These are phyloP conservation scores for Yoshiicerus persimilis DNA, from an alignment of 1,140 invertebrate species.

Conservation along the genomic window DNA sequence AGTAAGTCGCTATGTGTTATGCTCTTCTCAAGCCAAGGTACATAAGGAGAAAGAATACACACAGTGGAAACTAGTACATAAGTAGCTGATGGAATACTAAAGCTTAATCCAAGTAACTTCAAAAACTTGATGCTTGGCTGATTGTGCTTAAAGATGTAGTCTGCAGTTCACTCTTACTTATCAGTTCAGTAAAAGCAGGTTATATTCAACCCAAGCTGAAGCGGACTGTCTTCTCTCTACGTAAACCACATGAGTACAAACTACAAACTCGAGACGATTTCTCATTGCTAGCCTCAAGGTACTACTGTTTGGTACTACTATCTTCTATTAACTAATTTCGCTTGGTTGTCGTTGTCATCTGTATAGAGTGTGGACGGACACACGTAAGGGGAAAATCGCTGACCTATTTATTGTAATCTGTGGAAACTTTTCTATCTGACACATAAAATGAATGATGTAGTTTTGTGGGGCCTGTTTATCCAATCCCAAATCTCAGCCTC, in stretches of 20 bases:
- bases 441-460: background rate
- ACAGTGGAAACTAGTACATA: background rate
- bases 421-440: background rate
- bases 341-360: background rate
- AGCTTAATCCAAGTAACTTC: background rate
- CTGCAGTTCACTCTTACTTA: background rate
- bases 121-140: conserved; percentile 13
- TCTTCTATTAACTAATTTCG: too few relatives aligned
- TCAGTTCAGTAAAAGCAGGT: background rate
- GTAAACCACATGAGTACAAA: background rate
- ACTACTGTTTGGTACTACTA: too few relatives aligned
- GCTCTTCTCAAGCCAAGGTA: too few relatives aligned
- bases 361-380: background rate
- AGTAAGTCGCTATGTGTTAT: too few relatives aligned
- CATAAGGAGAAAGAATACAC: too few relatives aligned
- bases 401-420: background rate
- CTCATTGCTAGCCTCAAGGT: background rate
- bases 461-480: background rate
- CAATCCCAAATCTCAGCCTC: background rate
- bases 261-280: too few relatives aligned
- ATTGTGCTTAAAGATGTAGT: background rate
- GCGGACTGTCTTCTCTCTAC: background rate
- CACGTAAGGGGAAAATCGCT: background rate
- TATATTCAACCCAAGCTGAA: background rate
- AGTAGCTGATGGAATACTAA: background rate